Evolutionary conservation across 2,113 vertebrate genomes (phyloP).

Genomic region (Brachyistius frenatus): DNA sequence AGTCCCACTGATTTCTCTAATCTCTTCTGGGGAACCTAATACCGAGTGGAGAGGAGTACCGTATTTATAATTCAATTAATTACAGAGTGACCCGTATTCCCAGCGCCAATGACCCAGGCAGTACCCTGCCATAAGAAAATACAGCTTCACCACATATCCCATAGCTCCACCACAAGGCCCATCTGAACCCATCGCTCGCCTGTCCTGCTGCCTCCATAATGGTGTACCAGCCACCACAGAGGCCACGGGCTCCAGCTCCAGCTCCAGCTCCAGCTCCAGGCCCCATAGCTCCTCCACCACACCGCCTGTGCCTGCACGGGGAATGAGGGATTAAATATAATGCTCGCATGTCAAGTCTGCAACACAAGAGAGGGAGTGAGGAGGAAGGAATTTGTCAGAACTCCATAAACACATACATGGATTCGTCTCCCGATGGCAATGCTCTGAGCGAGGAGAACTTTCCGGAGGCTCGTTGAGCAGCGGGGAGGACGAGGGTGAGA

Average conservation of each 20-base stretch:
- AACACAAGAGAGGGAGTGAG: constrained; percentile 66
- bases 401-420: constrained; percentile 82
- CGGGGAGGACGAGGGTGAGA: constrained; percentile 69
- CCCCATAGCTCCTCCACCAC: constrained; percentile 61
- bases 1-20: constrained; percentile 4
- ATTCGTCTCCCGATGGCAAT: constrained; percentile 70
- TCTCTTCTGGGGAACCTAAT: constrained; percentile 23
- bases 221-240: constrained; percentile 66
- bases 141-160: constrained; percentile 61
- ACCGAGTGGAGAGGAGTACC: constrained; percentile 7
- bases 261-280: constrained; percentile 55
- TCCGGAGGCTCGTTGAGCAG: constrained; percentile 65
- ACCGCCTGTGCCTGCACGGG: constrained; percentile 50
- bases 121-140: constrained; percentile 59
- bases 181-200: constrained; percentile 49
- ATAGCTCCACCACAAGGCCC: constrained; percentile 60
- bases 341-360: constrained; percentile 75
- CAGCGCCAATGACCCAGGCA: constrained; percentile 55
- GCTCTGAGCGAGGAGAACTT: constrained; percentile 72
- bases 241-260: constrained; percentile 50
- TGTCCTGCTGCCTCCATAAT: constrained; percentile 63
- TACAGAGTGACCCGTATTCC: constrained; percentile 56
- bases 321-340: constrained; percentile 81
- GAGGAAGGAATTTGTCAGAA: constrained; percentile 84
- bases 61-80: constrained; percentile 65